Evolutionary conservation across 2,888 invertebrate genomes (phyloP), one percentile per base, ranked within the genome.

Genomic region (Cephus nigrinus): DNA sequence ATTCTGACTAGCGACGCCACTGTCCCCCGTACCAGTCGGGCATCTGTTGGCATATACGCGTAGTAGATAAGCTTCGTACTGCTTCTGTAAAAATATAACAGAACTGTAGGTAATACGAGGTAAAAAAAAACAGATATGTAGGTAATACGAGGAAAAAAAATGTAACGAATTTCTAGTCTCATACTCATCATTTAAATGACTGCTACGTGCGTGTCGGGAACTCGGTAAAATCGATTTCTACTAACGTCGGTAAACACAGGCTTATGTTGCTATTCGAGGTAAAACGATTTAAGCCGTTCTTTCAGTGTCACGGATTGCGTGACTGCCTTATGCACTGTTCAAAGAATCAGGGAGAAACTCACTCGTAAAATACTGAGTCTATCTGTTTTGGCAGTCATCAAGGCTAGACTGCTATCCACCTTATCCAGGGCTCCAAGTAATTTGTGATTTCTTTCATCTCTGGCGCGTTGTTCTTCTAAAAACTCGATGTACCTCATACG

Each of bases 391-490:
- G 94, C 93, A 33, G 93, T 92, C 87, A 94, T 92, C 83, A 92
- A 90, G 40, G 93, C 91, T 34, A 94, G 92, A 82, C 93, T 92
- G 82, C 92, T 93, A 89, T 94, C 94, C 79, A 94, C 93, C 35
- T 92, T 92, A 84, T 94, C 94, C 84, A 95, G 88, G 84, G 93
- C 92, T 79, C 92, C 92, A 35, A 94, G 90, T 78, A 95, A 92
- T 85, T 92, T 92, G 82, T 93, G 93, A 87, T 94, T 95, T 55
- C 94, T 92, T 83, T 94, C 93, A 81, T 94, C 94, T 73, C 94
- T 92, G 69, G 92, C 90, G 75, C 92, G 91, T 84, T 94, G 94
- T 83, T 94, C 94, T 82, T 94, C 94, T 78, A 94, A 86, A 86
- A 93, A 93, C 33, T 90, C 90, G 78, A 93, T 93, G 84, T 93